phyloP scores from a whole-genome alignment of 1,140 invertebrate species.

The Muscidifurax raptorellus region DNA sequence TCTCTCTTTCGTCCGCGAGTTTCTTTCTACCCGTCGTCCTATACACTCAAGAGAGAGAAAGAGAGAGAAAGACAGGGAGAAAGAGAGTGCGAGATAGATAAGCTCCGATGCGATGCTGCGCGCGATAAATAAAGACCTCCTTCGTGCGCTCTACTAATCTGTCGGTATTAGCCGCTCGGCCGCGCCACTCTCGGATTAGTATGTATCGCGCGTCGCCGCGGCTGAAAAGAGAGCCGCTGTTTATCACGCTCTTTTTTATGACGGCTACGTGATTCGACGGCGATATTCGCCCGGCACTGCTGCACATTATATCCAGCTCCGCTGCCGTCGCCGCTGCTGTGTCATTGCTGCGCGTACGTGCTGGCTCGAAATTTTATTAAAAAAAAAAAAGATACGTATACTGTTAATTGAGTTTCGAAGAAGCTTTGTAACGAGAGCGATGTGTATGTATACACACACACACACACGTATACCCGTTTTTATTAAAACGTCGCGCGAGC shows the following conservation, averaged over 20 bases:
- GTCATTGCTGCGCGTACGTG: background rate
- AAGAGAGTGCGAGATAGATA: background rate
- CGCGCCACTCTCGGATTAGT: constrained; percentile 20
- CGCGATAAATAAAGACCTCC: constrained; percentile 44
- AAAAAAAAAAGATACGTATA: constrained; percentile 14
- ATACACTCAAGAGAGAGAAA: background rate
- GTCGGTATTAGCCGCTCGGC: constrained; percentile 34
- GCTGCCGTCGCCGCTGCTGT: background rate
- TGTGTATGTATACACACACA: no score
- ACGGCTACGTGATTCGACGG: constrained; percentile 39
- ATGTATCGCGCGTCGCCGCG: constrained; percentile 41
- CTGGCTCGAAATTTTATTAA: constrained; percentile 23
- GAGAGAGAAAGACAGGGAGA: no score
- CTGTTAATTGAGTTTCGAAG: constrained; percentile 47
- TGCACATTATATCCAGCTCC: background rate
- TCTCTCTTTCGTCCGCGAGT: background rate
- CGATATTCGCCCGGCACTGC: background rate
- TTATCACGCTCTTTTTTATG: constrained; percentile 50
- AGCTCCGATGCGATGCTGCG: background rate
- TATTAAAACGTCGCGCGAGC: background rate
- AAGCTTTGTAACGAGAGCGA: no score
- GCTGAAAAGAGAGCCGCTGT: constrained; percentile 43
- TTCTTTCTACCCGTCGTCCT: background rate
- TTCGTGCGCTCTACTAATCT: constrained; percentile 21
- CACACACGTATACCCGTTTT: constrained; percentile 2